Base-by-base conservation (phyloP, 1,140 invertebrate genomes). In the Carposina sasakii region DNA sequence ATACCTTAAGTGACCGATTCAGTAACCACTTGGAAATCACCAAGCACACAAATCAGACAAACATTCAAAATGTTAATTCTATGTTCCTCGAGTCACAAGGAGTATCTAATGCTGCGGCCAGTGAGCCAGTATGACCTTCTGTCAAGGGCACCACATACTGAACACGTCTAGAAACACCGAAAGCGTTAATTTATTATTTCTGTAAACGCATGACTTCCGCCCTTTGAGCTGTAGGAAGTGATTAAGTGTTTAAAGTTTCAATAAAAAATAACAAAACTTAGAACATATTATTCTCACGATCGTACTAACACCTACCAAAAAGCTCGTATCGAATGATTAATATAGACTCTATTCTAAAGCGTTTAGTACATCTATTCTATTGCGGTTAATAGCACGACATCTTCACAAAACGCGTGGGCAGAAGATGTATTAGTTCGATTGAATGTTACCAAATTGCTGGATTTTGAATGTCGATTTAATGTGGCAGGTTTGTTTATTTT, bases 121-220 rank as follows among this genome's bases (percentile, higher is more conserved):
- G n/a, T n/a, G n/a, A n/a, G n/a, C n/a, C n/a, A 72, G 69, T 21
- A 71, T 66, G 72, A 75, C 76, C 76, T 81, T 68, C 62, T 49
- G 46, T 55, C 73, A 77, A 77, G 77, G 75, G 52, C 71, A 65
- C 45, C 52, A 40, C 30, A 41, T 37, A 54, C 36, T 56, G 55
- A 67, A 55, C 57, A 63, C 57, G 52, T 67, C 74, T 74, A 69
- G 68, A 72, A 75, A 72, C 63, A 69, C 59, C 61, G 60, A 64
- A 64, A 37, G 61, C 57, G 67, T 74, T 77, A 78, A 78, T 81
- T 76, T 81, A 78, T 74, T 82, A 76, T 77, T 79, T 77, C 66
- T 76, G 64, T 74, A 76, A 78, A 77, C 66, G 71, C 75, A 71
- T 61, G 67, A 79, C 72, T 82, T 82, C 78, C 78, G 73, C 73